Base-by-base conservation (phyloP, 2,113 vertebrate species). In the Osmerus mordax region DNA sequence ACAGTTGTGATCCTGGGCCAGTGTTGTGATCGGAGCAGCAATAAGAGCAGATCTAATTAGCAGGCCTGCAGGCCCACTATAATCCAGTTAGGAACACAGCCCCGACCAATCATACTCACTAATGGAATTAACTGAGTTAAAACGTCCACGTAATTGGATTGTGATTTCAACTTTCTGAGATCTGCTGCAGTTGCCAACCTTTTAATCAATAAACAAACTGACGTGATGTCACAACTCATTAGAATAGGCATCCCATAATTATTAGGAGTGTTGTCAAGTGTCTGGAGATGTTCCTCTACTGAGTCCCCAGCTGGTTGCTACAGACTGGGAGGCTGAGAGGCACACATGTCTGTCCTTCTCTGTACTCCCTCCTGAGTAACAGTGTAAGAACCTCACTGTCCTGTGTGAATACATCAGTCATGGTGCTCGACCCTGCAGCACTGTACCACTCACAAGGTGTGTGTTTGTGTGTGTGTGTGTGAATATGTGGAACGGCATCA, bases 71-170 rank as follows among this genome's bases (percentile, higher is more conserved):
- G 77, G 73, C 72, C 75, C 68, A 77, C 75, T 69, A 70, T 87
- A 84, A 87, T 83, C 74, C 67, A 80, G 83, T 87, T 87, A 83
- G 71, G 69, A 74, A 83, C 79, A 81, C 79, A 81, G 82, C 72
- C 78, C 41, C 81, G 81, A 84, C 72, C 81, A 84, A 83, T 84
- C 84, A 87, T 76, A 72, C 66, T 70, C 81, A 78, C 79, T 79
- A 84, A 84, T 83, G 75, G 82, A 83, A 84, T 87, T 84, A 84
- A 75, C 74, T 60, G 51, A 80, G 74, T 80, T 80, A 80, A 76
- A 84, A 83, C 64, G 71, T 71, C 67, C 36, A 63, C 60, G 32
- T 78, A 77, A 80, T 81, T 78, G 79, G 77, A 84, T 84, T 87
- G 69, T 67, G 67, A 78, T 77, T 79, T 77, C 63, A 75, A 72